These are phyloP conservation scores for Drosophila parvula DNA, from an alignment of 1,140 invertebrate species.

Conservation along the genomic window DNA sequence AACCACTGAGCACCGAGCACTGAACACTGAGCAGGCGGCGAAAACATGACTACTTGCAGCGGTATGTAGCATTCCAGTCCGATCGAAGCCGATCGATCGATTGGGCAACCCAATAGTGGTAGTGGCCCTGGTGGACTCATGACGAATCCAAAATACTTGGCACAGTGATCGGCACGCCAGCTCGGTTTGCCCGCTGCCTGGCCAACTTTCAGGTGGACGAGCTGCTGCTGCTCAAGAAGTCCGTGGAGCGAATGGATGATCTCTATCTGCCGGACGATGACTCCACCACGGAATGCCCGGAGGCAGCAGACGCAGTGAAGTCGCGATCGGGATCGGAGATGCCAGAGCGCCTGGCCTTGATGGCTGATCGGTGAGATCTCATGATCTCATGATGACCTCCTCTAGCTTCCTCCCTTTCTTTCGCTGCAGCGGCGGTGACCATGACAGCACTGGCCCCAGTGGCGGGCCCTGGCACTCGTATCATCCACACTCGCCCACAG, in stretches of 20 bases:
- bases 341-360: constrained; percentile 64
- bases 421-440: constrained; percentile 32
- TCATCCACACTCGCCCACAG: constrained; percentile 29
- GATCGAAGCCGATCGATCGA: constrained; percentile 2
- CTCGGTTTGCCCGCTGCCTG: constrained; percentile 64
- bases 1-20: constrained; percentile 16
- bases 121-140: constrained; percentile 2
- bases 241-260: constrained; percentile 53
- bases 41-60: constrained; percentile 52
- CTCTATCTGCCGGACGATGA: neutral
- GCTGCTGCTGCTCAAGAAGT: constrained; percentile 58
- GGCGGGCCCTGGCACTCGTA: constrained; percentile 29
- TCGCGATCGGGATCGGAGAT: neutral
- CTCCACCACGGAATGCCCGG: neutral
- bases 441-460: constrained; percentile 4
- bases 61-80: constrained; percentile 44
- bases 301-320: neutral
- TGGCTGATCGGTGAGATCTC: constrained; percentile 58
- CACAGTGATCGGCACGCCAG: constrained; percentile 56
- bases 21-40: neutral
- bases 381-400: neutral
- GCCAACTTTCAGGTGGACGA: constrained; percentile 64
- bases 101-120: constrained; percentile 13
- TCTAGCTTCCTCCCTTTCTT: no score
- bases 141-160: neutral